A percentile compares a stretch with the other conserved stretches of the same genome.
phyloP scores from a whole-genome alignment of 92 coral and sea anemone genomes.

The Palythoa heliodiscus region DNA sequence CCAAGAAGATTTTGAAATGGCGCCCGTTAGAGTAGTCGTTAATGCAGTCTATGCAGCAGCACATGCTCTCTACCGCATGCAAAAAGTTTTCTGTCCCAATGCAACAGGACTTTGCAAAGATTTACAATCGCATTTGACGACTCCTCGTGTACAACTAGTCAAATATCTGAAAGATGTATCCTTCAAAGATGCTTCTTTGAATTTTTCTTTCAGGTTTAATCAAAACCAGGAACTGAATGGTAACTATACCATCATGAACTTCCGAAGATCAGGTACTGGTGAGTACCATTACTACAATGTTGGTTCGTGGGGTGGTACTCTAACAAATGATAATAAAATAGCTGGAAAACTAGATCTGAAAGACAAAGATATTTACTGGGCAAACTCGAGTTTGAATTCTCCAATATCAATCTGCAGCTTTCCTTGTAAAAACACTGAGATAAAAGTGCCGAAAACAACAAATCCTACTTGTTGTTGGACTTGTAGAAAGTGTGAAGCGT shows the following conservation, averaged over 20 bases:
- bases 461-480: constrained; percentile 89
- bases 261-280: constrained; percentile 55
- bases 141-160: constrained; percentile 63
- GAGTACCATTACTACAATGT: constrained; percentile 59
- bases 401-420: constrained; percentile 76
- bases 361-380: constrained; percentile 63
- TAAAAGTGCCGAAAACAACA: constrained; percentile 53
- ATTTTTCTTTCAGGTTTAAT: constrained; percentile 68
- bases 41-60: constrained; percentile 93
- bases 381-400: constrained; percentile 39
- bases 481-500: constrained; percentile 62
- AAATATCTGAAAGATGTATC: constrained; percentile 74
- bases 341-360: constrained; percentile 46
- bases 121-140: constrained; percentile 46
- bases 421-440: constrained; percentile 57
- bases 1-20: constrained; percentile 60
- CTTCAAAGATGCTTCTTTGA: constrained; percentile 76
- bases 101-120: constrained; percentile 58
- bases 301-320: constrained; percentile 78
- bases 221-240: constrained; percentile 84
- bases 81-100: constrained; percentile 60
- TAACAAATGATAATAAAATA: constrained; percentile 43
- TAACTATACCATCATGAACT: constrained; percentile 76
- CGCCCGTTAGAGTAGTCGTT: constrained; percentile 87
- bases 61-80: constrained; percentile 82